phyloP scores from a whole-genome alignment of 2,113 vertebrate genomes.

The Casuarius casuarius region DNA sequence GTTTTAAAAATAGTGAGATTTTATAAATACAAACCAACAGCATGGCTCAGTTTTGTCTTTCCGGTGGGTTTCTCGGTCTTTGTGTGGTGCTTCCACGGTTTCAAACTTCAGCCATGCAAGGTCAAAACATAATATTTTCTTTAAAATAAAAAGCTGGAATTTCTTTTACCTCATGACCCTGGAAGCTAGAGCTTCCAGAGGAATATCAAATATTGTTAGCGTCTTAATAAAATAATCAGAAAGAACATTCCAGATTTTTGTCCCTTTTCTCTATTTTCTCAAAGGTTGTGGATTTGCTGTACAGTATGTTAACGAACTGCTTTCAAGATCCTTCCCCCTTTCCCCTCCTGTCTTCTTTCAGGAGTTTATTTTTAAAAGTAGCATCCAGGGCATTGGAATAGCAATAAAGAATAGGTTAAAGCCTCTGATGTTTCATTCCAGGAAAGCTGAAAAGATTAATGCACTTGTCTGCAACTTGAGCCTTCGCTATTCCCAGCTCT shows the following conservation, averaged over 20 bases:
- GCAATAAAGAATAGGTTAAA: constrained; percentile 71
- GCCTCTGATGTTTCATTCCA: constrained; percentile 55
- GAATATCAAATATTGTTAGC: not conserved
- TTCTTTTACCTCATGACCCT: not conserved
- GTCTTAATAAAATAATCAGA: not conserved
- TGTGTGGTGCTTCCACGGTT: not conserved
- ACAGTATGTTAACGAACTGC: not conserved
- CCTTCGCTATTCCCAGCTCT: constrained; percentile 34
- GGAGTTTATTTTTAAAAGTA: constrained; percentile 63
- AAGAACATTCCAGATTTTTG: not conserved
- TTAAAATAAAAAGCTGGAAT: not conserved
- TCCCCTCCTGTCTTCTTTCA: not conserved
- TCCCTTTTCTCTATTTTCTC: not conserved
- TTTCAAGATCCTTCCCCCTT: not conserved
- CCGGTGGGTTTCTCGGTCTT: not conserved
- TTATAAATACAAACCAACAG: not conserved
- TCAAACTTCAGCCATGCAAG: not conserved
- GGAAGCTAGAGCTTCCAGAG: not conserved
- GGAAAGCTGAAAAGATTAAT: constrained; percentile 63
- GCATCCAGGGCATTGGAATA: constrained; percentile 60
- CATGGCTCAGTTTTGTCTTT: not conserved
- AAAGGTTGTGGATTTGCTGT: not conserved
- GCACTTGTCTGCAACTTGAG: constrained; percentile 43
- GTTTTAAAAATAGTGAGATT: not conserved
- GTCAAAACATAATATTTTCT: not conserved